Evolutionary conservation across 2,888 invertebrate genomes (phyloP), one percentile per base, ranked within the genome.

Genomic region (Drosophila tanythrix): DNA sequence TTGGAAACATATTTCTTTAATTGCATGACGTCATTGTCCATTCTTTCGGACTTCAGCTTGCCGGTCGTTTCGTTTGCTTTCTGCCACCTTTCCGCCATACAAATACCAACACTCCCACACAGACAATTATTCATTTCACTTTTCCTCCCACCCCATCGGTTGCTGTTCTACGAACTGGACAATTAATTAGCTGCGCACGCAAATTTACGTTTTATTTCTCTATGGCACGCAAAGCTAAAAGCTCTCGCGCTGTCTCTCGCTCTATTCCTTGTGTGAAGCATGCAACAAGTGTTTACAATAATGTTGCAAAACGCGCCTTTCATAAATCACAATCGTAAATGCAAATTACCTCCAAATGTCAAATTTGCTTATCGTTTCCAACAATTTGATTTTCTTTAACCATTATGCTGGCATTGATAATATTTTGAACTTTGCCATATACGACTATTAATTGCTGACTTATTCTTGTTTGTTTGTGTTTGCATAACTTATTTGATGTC

Each of bases 1-100:
- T 25, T 51, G 31, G 13, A 57, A 40, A 31, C 27, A 48, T 51
- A 40, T 59, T 51, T 25, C 25, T 8, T 13, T 56, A 53, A 11
- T 70, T 25, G 59, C 15, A 75, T 70, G 79, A 82, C 74, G 65
- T 80, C 67, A 68, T 60, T 58, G 50, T 31, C 60, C 36, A 1
- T 46, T 62, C 33, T 40, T 15, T 67, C 38, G 21, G 27, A 53
- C 38, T 46, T 25, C 53, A 66, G 27, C 25, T 64, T 63, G 63
- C 83, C 83, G 72, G 86, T 82, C 64, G 59, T 56, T 31, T 36
- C 35, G 46, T 78, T 68, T 58, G 63, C 71, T 65, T 70, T 38
- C 46, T 75, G 38, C 61, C 68, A 83, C 75, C 61, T 72, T 62
- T 63, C 65, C 67, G 60, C 52, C 48, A 52, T 48, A 25, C 46